Conservation (phyloP, 2,113 vertebrate genomes). For the Puntigrus tetrazona region DNA sequence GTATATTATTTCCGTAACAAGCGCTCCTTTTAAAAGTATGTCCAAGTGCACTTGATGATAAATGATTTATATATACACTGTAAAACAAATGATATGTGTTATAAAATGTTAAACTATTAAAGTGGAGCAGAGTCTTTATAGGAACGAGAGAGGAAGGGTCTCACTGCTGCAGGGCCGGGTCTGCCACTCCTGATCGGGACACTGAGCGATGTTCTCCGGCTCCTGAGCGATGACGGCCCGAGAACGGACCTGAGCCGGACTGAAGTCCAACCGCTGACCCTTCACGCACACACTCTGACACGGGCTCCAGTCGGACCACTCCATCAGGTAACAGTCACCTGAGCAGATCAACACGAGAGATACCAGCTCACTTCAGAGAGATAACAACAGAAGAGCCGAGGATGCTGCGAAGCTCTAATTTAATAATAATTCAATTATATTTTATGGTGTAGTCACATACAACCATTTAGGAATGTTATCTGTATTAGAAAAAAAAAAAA, state of each 20-base stretch:
- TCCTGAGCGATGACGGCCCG: slow-evolving; percentile 90
- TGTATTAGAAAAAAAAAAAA: not conserved
- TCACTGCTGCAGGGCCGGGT: slow-evolving; percentile 86
- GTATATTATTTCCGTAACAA: too few species aligned
- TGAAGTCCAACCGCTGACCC: slow-evolving; percentile 85
- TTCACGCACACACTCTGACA: slow-evolving; percentile 92
- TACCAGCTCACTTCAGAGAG: not conserved
- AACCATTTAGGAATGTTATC: not conserved
- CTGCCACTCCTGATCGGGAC: slow-evolving; percentile 91
- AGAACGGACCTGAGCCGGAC: slow-evolving; percentile 89
- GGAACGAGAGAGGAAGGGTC: not conserved
- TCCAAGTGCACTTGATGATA: too few species aligned
- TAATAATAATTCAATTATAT: not conserved
- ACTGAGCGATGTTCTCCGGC: slow-evolving; percentile 89
- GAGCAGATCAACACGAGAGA: slow-evolving; percentile 27
- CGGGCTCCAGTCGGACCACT: slow-evolving; percentile 94
- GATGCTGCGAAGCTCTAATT: not conserved
- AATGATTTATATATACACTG: too few species aligned
- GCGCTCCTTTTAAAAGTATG: too few species aligned
- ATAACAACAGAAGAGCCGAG: not conserved
- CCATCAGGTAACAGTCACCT: slow-evolving; percentile 97
- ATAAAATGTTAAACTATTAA: too few species aligned
- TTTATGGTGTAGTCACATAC: not conserved
- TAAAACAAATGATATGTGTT: too few species aligned
- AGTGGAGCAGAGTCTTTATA: not conserved